A percentile compares a stretch with the other conserved stretches of the same genome.
phyloP scores from a whole-genome alignment of 2,797 vertebrate genomes.

The Myiotriccus ornatus region DNA sequence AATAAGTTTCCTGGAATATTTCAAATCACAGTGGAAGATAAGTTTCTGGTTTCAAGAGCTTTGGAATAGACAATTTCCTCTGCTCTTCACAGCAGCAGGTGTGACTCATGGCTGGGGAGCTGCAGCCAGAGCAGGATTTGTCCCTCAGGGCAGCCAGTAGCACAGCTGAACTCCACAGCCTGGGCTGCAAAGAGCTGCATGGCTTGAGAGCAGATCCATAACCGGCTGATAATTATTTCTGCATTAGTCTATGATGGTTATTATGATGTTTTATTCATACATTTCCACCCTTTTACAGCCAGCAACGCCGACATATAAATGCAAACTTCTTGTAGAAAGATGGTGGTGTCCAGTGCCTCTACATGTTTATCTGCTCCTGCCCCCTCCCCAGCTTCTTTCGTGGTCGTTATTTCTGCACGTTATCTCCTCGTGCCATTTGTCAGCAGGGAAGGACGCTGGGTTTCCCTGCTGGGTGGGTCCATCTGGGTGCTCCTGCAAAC shows the following conservation, averaged over 20 bases:
- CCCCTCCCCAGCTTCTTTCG: background rate
- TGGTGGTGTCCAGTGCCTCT: background rate
- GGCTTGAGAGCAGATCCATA: background rate
- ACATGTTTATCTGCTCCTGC: background rate
- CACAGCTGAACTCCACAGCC: background rate
- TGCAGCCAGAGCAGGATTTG: background rate
- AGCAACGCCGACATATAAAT: fast-evolving
- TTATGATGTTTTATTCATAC: background rate
- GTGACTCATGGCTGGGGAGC: background rate
- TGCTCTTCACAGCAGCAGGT: background rate
- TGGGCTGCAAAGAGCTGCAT: background rate
- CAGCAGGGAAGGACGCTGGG: background rate
- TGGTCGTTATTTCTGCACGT: background rate
- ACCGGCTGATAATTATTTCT: background rate
- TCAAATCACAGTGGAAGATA: background rate
- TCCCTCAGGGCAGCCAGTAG: background rate
- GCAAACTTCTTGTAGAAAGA: background rate
- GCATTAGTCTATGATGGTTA: background rate
- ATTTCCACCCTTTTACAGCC: background rate
- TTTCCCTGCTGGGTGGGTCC: background rate
- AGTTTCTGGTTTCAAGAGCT: background rate
- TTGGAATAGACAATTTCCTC: background rate
- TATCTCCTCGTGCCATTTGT: constrained; percentile 2
- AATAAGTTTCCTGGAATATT: background rate
- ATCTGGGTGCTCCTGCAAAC: background rate